Evolutionary conservation across 2,797 vertebrate genomes (phyloP).

Genomic region (Synaphobranchus kaupii): DNA sequence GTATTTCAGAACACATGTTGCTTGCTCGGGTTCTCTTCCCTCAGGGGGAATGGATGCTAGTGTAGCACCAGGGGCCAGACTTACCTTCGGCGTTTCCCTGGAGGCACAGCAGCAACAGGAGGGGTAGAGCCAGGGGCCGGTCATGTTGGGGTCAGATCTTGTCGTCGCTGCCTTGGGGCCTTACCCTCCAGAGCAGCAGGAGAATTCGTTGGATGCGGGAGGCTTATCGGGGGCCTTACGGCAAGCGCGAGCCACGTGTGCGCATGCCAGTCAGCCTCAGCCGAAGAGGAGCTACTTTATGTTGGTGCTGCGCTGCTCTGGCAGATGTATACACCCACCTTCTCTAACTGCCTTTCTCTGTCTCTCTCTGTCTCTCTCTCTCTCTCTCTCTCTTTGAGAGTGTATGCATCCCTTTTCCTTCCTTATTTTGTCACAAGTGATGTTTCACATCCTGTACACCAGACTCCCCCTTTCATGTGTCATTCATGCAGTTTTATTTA

Average conservation of each 20-base stretch:
- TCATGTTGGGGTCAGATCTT: background rate
- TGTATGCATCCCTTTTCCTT: background rate
- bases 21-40: background rate
- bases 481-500: background rate
- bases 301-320: background rate
- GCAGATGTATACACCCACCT: background rate
- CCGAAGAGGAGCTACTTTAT: background rate
- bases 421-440: background rate
- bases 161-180: background rate
- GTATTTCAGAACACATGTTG: background rate
- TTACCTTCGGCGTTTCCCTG: background rate
- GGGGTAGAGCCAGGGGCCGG: background rate
- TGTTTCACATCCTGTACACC: conserved; percentile 16
- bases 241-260: background rate
- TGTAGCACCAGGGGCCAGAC: background rate
- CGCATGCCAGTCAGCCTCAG: background rate
- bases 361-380: background rate
- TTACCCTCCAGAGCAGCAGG: background rate
- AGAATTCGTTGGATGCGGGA: background rate
- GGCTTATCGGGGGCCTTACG: background rate
- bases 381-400: background rate
- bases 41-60: background rate
- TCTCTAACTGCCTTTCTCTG: background rate
- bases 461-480: background rate
- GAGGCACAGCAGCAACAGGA: background rate